Evolutionary conservation across 2,113 vertebrate genomes (phyloP).

Genomic region (Perccottus glenii): DNA sequence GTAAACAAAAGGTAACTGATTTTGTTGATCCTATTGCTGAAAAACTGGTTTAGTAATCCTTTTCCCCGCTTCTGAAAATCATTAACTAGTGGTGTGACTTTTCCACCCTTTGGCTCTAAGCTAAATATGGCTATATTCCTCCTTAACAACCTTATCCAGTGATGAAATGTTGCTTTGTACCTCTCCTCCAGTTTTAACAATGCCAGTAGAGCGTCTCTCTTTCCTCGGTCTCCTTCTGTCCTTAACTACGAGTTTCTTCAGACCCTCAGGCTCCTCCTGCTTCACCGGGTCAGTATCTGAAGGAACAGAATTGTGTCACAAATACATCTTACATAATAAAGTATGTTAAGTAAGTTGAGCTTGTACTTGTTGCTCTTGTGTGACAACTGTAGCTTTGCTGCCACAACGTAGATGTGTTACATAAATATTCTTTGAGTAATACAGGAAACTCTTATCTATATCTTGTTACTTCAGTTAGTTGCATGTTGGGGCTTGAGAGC

Average conservation of each 20-base stretch:
- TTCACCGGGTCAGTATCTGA: constrained; percentile 76
- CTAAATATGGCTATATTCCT: not conserved
- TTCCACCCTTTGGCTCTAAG: not conserved
- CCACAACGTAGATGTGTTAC: not conserved
- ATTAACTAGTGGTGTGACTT: too few species aligned
- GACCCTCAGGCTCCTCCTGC: constrained; percentile 65
- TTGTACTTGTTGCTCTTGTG: not conserved
- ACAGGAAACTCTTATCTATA: not conserved
- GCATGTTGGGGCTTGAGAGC: constrained; percentile 1
- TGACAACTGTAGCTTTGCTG: not conserved
- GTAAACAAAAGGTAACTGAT: too few species aligned
- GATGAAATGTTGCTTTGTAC: constrained; percentile 36
- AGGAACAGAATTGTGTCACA: constrained; percentile 15
- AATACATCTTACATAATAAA: too few species aligned
- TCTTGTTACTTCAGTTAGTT: not conserved
- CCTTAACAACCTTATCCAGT: not conserved
- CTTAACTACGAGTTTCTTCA: constrained; percentile 60
- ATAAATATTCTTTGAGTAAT: constrained; percentile 3
- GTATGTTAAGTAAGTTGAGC: too few species aligned
- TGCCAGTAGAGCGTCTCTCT: constrained; percentile 81
- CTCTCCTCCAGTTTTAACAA: constrained; percentile 65
- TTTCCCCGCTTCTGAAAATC: not conserved
- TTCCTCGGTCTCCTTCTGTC: constrained; percentile 73
- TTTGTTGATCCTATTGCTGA: too few species aligned
- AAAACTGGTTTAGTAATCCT: constrained; percentile 5